These are phyloP conservation scores for Ceyx erithaca DNA, from an alignment of 2,797 vertebrate genomes.

Conservation along the genomic window DNA sequence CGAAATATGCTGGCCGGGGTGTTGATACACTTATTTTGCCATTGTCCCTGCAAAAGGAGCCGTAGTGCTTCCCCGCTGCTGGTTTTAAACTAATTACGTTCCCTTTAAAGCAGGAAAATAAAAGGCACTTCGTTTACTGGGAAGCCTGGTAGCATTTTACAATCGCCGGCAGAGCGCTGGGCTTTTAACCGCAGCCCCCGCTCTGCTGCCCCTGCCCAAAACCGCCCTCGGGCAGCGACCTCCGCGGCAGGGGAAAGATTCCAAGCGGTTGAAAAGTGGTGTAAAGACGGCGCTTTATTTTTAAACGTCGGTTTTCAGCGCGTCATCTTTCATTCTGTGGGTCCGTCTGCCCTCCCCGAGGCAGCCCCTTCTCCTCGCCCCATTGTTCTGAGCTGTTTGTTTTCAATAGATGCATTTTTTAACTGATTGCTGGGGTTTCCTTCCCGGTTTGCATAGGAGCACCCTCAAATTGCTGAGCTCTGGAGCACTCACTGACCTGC, in stretches of 20 bases:
- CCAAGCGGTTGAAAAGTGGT: background rate
- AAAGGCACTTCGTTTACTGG: slow-evolving; percentile 35
- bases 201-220: background rate
- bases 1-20: slow-evolving; percentile 26
- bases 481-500: background rate
- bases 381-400: background rate
- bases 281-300: background rate
- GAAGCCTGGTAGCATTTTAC: slow-evolving; percentile 25
- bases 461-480: background rate
- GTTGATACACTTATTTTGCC: slow-evolving; percentile 62
- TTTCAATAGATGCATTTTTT: background rate
- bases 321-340: background rate
- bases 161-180: background rate
- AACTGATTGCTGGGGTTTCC: background rate
- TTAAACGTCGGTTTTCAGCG: background rate
- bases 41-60: slow-evolving; percentile 71
- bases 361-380: background rate
- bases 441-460: background rate
- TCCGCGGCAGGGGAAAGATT: background rate
- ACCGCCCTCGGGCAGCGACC: background rate
- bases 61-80: slow-evolving; percentile 70
- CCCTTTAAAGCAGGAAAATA: slow-evolving; percentile 57
- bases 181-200: background rate
- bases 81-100: slow-evolving; percentile 73
- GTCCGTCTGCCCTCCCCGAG: background rate